Base-by-base conservation (phyloP, 2,888 invertebrate genomes). In the Drosophila birchii region DNA sequence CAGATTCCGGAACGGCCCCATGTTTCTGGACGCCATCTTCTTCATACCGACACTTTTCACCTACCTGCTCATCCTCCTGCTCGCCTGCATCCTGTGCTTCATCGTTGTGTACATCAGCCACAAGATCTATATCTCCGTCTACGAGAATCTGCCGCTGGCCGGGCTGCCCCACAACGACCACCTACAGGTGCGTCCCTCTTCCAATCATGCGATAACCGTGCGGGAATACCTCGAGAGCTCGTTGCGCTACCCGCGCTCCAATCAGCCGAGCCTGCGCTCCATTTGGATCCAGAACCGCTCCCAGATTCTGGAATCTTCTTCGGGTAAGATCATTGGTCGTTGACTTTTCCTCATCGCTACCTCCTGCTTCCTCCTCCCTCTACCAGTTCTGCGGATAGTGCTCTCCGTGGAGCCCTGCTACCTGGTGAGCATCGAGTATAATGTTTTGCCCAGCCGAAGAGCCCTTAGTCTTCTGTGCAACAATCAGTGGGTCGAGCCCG, bases 21-120 rank as follows among this genome's bases (percentile, higher is more conserved):
- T 86, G 86, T 76, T 92, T 92, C 88, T 92, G 66, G 88, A 92
- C 69, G 88, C 88, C 26, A 81, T 92, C 44, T 82, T 90, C 69
- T 91, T 91, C 72, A 90, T 92, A 75, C 92, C 92, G 56, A 91
- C 90, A 59, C 86, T 92, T 16, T 89, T 92, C 78, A 92, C 92
- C n/a, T 92, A 92, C 72, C 81, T 89, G 38, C 87, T 92, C 41
- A 87, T 92, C 58, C 78, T 89, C 43, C 76, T 92, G 53, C 88
- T 92, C 20, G 78, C 91, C 32, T 79, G 90, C 66, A 92, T 92
- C 61, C 79, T 92, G 60, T 86, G 90, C 78, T 92, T 92, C 64
- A 90, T 92, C 54, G 87, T 92, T 34, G 81, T 91, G 67, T 92
- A 92, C 71, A 85, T 92, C 55, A 90, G 90, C 49, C 92, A 92